Conservation (phyloP, 2,797 vertebrate genomes). For the Babyrousa celebensis region DNA sequence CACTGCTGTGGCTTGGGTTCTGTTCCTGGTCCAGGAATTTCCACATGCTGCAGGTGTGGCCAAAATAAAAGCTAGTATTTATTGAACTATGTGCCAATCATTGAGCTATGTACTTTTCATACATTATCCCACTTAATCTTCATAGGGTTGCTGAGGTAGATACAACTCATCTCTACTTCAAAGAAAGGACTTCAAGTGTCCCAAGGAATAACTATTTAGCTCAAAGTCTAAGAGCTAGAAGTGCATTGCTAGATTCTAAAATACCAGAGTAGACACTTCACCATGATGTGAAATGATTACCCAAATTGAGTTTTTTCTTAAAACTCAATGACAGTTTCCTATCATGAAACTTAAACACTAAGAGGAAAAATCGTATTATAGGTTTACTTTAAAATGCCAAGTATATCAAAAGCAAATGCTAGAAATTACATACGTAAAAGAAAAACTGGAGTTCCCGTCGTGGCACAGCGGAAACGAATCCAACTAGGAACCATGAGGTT, state of each 20-base stretch:
- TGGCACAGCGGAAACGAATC: too few relatives aligned
- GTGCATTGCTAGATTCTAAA: slow-evolving; percentile 60
- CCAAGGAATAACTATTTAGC: slow-evolving; percentile 20
- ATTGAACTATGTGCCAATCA: neutral
- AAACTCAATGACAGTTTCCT: neutral
- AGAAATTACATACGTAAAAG: neutral
- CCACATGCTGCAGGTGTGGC: too few relatives aligned
- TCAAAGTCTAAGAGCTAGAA: slow-evolving; percentile 37
- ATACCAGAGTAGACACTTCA: neutral
- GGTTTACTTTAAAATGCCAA: slow-evolving; percentile 52
- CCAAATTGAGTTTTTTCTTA: neutral
- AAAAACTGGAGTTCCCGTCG: neutral
- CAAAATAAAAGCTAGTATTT: slow-evolving; percentile 50
- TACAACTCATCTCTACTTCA: neutral
- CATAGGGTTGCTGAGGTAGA: neutral
- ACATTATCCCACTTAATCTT: neutral
- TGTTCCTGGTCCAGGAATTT: too few relatives aligned
- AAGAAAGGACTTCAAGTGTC: neutral
- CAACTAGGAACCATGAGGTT: too few relatives aligned
- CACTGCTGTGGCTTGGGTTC: too few relatives aligned
- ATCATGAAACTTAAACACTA: neutral
- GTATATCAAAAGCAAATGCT: neutral
- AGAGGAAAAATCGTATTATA: slow-evolving; percentile 7
- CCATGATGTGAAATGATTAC: slow-evolving; percentile 8
- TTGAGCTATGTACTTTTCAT: neutral